Conservation (phyloP, 1,140 invertebrate species). For the Diachasma alloeum region DNA sequence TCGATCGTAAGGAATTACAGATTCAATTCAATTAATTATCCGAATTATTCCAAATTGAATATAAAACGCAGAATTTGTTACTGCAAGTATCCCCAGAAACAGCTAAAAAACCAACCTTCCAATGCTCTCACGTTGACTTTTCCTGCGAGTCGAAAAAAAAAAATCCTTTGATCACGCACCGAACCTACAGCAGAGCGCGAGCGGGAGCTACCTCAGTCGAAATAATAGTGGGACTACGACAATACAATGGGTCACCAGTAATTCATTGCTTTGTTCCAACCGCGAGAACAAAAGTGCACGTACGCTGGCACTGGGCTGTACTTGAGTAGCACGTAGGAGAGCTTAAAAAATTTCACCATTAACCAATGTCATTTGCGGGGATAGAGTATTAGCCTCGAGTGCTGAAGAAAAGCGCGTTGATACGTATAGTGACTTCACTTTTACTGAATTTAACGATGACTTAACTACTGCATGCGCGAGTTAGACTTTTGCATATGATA, state of each 20-base stretch:
- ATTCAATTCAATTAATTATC: no score
- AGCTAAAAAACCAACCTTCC: neutral
- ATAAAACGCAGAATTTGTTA: no score
- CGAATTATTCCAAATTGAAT: no score
- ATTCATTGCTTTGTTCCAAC: conserved; percentile 13
- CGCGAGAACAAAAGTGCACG: conserved; percentile 22
- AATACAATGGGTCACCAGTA: conserved; percentile 12
- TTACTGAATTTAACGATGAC: no score
- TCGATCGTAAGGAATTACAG: no score
- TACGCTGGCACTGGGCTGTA: neutral
- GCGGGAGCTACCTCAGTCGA: conserved; percentile 1
- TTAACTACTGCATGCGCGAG: no score
- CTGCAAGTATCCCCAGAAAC: no score
- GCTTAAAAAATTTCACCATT: conserved; percentile 12
- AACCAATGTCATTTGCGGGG: conserved; percentile 5
- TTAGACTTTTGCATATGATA: conserved; percentile 8
- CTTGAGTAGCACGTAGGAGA: neutral
- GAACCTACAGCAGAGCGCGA: neutral
- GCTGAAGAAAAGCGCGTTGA: no score
- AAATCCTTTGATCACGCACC: neutral
- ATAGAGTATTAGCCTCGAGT: neutral
- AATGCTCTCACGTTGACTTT: neutral
- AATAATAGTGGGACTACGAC: neutral
- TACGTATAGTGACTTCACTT: no score
- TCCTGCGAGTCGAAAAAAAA: neutral